Percentiles rank a stretch among this genome's conserved stretches.
These are phyloP conservation scores for Druceiella hillmani DNA, from an alignment of 2,888 invertebrate species.

Conservation along the genomic window DNA sequence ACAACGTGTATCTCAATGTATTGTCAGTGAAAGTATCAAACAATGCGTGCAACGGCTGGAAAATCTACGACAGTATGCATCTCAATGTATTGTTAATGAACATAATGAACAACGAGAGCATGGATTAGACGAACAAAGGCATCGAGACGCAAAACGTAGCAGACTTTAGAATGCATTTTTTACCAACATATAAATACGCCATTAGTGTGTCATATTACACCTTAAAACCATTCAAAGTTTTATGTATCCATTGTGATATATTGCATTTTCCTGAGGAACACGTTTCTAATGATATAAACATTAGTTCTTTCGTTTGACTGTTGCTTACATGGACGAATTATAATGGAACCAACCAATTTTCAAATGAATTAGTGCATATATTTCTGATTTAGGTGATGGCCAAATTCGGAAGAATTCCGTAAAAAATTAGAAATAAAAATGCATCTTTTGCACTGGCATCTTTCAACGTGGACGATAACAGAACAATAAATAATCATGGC, in stretches of 20 bases:
- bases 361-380: conserved; percentile 17
- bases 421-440: conserved; percentile 19
- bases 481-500: conserved; percentile 18
- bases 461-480: conserved; percentile 17
- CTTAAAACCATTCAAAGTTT: conserved; percentile 17
- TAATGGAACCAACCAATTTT: conserved; percentile 18
- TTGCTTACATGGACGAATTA: conserved; percentile 19
- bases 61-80: conserved; percentile 3
- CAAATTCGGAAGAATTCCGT: conserved; percentile 16
- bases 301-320: conserved; percentile 17
- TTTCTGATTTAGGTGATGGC: conserved; percentile 13
- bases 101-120: conserved; percentile 5
- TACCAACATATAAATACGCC: conserved; percentile 18
- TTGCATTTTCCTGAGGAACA: conserved; percentile 17
- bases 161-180: conserved; percentile 15
- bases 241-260: conserved; percentile 17
- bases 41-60: too few species aligned
- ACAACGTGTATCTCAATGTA: too few species aligned
- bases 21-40: too few species aligned
- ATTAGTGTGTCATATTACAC: conserved; percentile 17
- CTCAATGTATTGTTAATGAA: conserved; percentile 5
- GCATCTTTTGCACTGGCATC: conserved; percentile 19
- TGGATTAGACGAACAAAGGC: conserved; percentile 15
- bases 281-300: conserved; percentile 17
- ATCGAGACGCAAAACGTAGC: conserved; percentile 14